Evolutionary conservation across 2,888 invertebrate genomes (phyloP).

Genomic region (Nycteola revayana): DNA sequence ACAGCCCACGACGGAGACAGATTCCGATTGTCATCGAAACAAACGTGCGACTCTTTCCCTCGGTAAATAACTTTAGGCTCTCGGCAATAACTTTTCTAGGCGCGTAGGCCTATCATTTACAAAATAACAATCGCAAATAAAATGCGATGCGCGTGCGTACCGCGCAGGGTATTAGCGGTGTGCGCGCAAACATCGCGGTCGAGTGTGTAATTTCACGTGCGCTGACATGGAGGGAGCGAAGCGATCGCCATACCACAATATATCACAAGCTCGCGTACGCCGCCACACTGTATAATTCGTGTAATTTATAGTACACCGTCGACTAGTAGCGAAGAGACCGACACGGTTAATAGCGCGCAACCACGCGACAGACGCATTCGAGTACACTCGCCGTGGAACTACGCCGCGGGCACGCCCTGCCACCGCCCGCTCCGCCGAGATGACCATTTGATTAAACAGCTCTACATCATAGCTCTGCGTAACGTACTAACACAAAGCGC

Average conservation of each 20-base stretch:
- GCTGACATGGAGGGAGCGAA: slow-evolving; percentile 63
- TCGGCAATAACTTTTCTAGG: slow-evolving; percentile 65
- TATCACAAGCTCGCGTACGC: slow-evolving; percentile 70
- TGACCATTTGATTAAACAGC: slow-evolving; percentile 51
- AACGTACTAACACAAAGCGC: slow-evolving; percentile 30
- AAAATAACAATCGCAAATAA: slow-evolving; percentile 72
- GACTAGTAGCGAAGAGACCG: slow-evolving; percentile 66
- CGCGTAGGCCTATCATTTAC: slow-evolving; percentile 69
- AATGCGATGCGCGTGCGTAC: slow-evolving; percentile 44
- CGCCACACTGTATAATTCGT: slow-evolving; percentile 74
- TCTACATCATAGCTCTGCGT: slow-evolving; percentile 41
- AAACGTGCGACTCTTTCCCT: slow-evolving; percentile 56
- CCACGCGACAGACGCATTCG: slow-evolving; percentile 74
- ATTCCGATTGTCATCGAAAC: slow-evolving; percentile 73
- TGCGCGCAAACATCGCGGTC: slow-evolving; percentile 60
- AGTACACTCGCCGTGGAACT: slow-evolving; percentile 32
- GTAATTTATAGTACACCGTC: slow-evolving; percentile 70
- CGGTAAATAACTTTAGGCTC: slow-evolving; percentile 56
- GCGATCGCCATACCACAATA: slow-evolving; percentile 67
- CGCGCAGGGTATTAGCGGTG: slow-evolving; percentile 57
- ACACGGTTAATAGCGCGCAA: slow-evolving; percentile 70
- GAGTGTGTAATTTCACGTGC: slow-evolving; percentile 73
- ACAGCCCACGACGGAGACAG: slow-evolving; percentile 59
- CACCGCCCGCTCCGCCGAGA: slow-evolving; percentile 29
- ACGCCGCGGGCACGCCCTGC: slow-evolving; percentile 39